Conservation (phyloP, 1,140 invertebrate species). For the Diorhabda carinulata region DNA sequence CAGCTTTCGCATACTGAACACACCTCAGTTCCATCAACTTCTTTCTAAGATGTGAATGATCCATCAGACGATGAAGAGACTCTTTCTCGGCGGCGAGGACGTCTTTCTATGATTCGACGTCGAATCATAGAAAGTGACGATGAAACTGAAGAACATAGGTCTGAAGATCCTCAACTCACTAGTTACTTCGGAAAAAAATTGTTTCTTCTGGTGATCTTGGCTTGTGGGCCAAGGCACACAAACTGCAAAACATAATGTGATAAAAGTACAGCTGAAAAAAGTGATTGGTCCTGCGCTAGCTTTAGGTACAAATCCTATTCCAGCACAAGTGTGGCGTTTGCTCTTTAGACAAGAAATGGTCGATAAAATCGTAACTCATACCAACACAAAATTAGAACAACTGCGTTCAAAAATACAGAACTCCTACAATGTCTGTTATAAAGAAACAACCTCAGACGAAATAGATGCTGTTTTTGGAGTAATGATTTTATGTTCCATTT, state of each 20-base stretch:
- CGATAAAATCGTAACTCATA: background rate
- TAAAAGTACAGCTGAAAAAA: background rate
- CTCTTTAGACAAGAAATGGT: background rate
- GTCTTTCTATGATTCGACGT: background rate
- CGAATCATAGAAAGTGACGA: background rate
- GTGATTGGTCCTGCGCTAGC: constrained; percentile 1
- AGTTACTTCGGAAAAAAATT: background rate
- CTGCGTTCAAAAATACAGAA: background rate
- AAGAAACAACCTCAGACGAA: constrained; percentile 4
- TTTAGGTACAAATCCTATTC: background rate
- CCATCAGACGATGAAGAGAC: background rate
- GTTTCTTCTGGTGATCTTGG: background rate
- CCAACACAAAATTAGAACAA: background rate
- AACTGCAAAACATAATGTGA: background rate
- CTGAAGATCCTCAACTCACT: background rate
- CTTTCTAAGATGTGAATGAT: background rate
- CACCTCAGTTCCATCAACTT: background rate
- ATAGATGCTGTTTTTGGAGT: constrained; percentile 4
- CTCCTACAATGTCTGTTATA: background rate
- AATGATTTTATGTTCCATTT: constrained; percentile 1
- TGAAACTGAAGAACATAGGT: background rate
- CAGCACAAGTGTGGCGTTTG: background rate
- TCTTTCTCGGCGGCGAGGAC: background rate
- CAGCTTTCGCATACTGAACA: background rate
- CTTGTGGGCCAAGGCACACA: background rate